Evolutionary conservation across 2,113 vertebrate genomes (phyloP).

Genomic region (Enhydra lutris): DNA sequence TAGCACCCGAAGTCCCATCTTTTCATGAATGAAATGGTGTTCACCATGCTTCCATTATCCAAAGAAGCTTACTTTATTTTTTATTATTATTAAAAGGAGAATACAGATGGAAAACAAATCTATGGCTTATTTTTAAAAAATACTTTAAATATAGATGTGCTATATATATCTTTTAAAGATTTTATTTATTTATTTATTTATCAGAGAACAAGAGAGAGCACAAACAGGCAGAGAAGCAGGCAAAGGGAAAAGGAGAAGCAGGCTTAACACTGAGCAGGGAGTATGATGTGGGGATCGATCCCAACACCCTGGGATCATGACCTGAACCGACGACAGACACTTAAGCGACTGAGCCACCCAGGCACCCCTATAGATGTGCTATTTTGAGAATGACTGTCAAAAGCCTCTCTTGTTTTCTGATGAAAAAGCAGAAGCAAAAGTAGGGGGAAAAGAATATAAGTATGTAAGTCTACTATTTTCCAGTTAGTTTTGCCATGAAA

Average conservation of each 20-base stretch:
- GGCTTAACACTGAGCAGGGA: neutral
- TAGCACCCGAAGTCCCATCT: neutral
- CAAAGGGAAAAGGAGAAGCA: neutral
- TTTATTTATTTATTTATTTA: neutral
- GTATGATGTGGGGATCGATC: fast-evolving
- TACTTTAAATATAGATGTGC: neutral
- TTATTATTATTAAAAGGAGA: neutral
- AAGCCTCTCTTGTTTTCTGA: neutral
- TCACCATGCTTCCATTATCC: neutral
- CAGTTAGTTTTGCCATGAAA: neutral
- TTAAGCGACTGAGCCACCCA: neutral
- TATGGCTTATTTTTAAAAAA: neutral
- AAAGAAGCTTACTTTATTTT: neutral
- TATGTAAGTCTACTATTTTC: neutral
- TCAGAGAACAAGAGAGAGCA: neutral
- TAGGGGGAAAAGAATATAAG: neutral
- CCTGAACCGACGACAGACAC: neutral
- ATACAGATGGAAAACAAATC: neutral
- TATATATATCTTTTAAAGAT: neutral
- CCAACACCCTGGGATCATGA: neutral
- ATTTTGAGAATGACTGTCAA: neutral
- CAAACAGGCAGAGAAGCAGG: too few species aligned
- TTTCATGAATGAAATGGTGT: neutral
- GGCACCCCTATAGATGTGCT: neutral
- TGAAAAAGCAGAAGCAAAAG: conserved; percentile 1